Evolutionary conservation across 2,113 vertebrate species (phyloP).

Genomic region (Mus musculus): GRCm39 chr13:115593001-115593500

Average conservation of each 20-base stretch:
- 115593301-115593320: conserved; percentile 59
- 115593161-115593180: not conserved
- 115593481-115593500: not conserved
- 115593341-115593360: conserved; percentile 57
- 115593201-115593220: not conserved
- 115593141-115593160: not conserved
- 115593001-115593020: not conserved
- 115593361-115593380: conserved; percentile 12
- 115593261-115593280: conserved; percentile 58
- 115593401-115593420: not conserved
- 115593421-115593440: not conserved
- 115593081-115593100: not conserved
- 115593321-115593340: conserved; percentile 45
- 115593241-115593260: conserved; percentile 27
- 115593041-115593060: not conserved
- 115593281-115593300: conserved; percentile 71
- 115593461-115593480: not conserved
- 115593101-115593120: not conserved
- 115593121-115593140: not conserved
- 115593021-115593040: not conserved
- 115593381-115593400: conserved; percentile 65
- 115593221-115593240: not conserved
- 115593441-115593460: not conserved
- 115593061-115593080: not conserved
- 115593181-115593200: not conserved